Percentiles rank a stretch among this genome's conserved stretches.
These are phyloP conservation scores for Dryomyza anilis DNA, from an alignment of 2,888 invertebrate genomes.

Conservation along the genomic window DNA sequence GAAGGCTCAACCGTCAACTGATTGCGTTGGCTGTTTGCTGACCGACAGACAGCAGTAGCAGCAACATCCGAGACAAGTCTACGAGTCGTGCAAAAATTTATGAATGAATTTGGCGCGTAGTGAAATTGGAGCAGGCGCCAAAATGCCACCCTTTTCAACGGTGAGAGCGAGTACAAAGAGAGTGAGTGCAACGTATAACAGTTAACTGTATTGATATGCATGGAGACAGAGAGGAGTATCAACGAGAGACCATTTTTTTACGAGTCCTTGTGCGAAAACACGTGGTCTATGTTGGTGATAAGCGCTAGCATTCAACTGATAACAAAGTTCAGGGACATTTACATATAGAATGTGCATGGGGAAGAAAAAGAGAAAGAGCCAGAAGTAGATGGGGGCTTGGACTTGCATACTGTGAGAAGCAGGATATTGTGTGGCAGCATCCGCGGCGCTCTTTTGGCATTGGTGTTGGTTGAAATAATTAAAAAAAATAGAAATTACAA, in stretches of 20 bases:
- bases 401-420: too few species aligned
- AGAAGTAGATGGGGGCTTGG: too few species aligned
- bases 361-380: too few species aligned
- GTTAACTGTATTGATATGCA: background rate
- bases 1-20: constrained; percentile 32
- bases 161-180: background rate
- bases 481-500: too few species aligned
- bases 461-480: too few species aligned
- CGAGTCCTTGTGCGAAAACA: background rate
- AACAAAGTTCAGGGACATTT: constrained; percentile 13
- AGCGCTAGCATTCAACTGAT: background rate
- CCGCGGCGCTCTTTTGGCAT: too few species aligned
- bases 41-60: background rate
- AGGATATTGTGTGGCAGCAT: too few species aligned
- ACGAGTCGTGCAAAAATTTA: constrained; percentile 21
- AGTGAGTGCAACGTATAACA: constrained; percentile 3
- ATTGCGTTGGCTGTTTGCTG: background rate
- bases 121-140: background rate
- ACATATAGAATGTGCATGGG: background rate
- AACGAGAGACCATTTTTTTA: too few species aligned
- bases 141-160: background rate
- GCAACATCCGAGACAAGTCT: background rate
- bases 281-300: constrained; percentile 8
- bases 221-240: background rate
- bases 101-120: constrained; percentile 31